Percentiles rank a stretch among this genome's conserved stretches.
These are phyloP conservation scores for Eubucco bourcierii DNA, from an alignment of 2,113 vertebrate genomes.

Conservation along the genomic window DNA sequence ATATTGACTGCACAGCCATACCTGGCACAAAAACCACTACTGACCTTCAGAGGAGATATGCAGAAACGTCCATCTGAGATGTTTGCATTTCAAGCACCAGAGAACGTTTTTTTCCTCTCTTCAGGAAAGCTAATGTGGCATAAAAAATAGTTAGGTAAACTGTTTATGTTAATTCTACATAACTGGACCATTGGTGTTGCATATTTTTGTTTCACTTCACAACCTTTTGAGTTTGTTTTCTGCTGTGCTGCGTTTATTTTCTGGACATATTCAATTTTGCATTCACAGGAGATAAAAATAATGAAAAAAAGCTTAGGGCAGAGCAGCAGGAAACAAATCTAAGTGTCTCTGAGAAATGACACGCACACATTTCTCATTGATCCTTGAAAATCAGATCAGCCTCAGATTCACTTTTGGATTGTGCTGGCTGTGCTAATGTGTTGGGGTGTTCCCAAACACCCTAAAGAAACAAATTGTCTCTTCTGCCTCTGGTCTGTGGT, in stretches of 20 bases:
- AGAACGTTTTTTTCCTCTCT: background rate
- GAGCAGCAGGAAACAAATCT: slow-evolving; percentile 7
- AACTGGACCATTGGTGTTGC: background rate
- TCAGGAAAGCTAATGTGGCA: background rate
- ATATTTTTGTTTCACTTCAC: background rate
- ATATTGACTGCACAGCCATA: background rate
- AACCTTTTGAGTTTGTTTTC: background rate
- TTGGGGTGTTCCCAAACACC: background rate
- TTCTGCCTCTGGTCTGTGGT: background rate
- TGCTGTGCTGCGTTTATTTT: background rate
- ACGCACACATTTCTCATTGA: background rate
- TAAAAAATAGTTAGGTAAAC: background rate
- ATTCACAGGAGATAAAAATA: background rate
- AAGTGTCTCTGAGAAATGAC: slow-evolving; percentile 3
- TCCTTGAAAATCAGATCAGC: slow-evolving; percentile 20
- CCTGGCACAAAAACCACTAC: background rate
- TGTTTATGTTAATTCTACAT: background rate
- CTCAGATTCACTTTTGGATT: background rate
- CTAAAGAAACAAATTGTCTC: background rate
- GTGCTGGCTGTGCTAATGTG: background rate
- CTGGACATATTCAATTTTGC: background rate
- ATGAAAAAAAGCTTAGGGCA: background rate
- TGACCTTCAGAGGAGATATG: background rate
- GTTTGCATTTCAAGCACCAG: background rate
- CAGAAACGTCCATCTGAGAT: background rate